Conservation (phyloP, 1,140 invertebrate species). For the Scylla paramamosain region DNA sequence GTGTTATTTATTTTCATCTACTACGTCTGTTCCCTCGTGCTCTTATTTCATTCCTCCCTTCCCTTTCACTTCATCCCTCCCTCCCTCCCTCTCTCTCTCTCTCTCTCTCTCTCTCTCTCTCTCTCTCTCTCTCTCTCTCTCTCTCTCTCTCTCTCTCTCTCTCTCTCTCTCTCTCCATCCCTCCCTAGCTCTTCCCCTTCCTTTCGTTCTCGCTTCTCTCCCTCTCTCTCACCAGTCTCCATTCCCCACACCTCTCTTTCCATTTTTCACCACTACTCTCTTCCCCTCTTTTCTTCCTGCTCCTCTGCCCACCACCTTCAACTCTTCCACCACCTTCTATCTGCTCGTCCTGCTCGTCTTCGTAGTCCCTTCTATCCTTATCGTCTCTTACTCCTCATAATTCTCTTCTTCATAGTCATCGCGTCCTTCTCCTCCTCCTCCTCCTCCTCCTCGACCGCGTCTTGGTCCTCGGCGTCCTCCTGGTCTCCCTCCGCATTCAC, state of each 20-base stretch:
- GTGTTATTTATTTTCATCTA: background rate
- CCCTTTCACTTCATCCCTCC: background rate
- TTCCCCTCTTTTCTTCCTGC: background rate
- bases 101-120: background rate
- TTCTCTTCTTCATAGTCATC: background rate
- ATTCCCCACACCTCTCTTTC: background rate
- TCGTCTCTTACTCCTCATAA: background rate
- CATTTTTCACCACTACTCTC: background rate
- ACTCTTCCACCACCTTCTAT: background rate
- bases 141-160: background rate
- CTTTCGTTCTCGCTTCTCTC: too few relatives aligned
- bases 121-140: background rate
- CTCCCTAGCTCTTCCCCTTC: too few relatives aligned
- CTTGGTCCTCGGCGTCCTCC: background rate
- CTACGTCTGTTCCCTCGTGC: background rate
- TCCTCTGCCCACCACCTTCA: background rate
- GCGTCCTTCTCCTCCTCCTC: background rate
- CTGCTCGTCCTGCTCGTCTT: background rate
- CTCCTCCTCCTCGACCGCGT: background rate
- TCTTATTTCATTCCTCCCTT: background rate
- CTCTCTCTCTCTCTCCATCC: background rate
- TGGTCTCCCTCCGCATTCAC: background rate
- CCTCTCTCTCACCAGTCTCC: background rate
- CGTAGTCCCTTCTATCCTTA: background rate
- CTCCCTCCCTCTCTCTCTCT: background rate